Base-by-base conservation (phyloP, 2,113 vertebrate species). In the Thamnaconus septentrionalis region DNA sequence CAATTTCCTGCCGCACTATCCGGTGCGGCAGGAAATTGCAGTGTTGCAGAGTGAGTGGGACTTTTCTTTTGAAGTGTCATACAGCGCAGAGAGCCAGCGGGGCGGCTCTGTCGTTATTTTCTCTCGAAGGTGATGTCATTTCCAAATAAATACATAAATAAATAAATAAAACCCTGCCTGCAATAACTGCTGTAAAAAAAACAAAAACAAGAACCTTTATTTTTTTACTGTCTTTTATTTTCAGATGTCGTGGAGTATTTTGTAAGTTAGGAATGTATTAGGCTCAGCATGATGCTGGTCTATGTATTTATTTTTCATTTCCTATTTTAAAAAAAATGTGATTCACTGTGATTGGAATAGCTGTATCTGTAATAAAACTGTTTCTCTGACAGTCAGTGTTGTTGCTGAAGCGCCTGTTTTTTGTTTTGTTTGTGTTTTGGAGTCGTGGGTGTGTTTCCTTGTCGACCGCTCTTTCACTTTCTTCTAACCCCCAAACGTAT, bases 301-400 rank as follows among this genome's bases (percentile, higher is more conserved):
- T 5, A 31, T 31, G 7, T 48, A 5, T 55, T 48, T 49, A 60
- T 68, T 41, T 61, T 31, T 11, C 56, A 11, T 41, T 50, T 3
- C 47, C 53, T 7, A 56, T 18, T 31, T 31, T 1, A 31, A 31
- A 41, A 41, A 55, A 52, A 53, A 48, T 0, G 2, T 45, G n/a
- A 54, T 8, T 47, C 47, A 62, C 53, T 71, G 61, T 59, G 55
- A 64, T 53, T 53, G 49, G 44, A 53, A 59, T 71, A 12, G 57
- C 7, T 44, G 5, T 44, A 2, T 43, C n/a, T 54, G n/a, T 69
- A 53, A 48, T n/a, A n/a, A 61, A 44, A 8, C 40, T 56, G 10
- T 31, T 31, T 31, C 18, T 31, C 18, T 31, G 18, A 31, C 55
- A 45, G 4, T 42, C 11, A n/a, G 41, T 31, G 18, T 31, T 31